These are phyloP conservation scores for Lithosia quadra DNA, from an alignment of 2,888 invertebrate species.

Conservation along the genomic window DNA sequence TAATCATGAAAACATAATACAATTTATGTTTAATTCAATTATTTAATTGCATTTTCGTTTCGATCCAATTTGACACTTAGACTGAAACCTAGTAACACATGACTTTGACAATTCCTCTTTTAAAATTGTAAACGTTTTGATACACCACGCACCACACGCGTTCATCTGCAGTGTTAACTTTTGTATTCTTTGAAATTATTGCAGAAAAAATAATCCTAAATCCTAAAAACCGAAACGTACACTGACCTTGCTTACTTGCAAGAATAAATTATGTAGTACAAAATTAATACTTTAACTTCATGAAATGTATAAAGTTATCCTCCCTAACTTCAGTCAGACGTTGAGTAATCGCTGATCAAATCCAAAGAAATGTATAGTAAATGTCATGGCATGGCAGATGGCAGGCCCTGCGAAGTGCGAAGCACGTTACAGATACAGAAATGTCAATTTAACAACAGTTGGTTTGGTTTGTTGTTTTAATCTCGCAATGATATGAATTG, in stretches of 20 bases:
- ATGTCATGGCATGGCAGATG: no score
- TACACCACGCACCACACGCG: background rate
- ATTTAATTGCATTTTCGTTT: constrained; percentile 53
- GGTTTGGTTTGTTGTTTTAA: constrained; percentile 10
- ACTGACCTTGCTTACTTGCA: no score
- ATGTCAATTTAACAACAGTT: constrained; percentile 12
- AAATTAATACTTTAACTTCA: no score
- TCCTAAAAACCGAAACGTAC: background rate
- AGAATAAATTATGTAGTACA: no score
- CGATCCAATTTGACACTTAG: constrained; percentile 54
- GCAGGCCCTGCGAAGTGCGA: background rate
- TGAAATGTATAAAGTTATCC: background rate
- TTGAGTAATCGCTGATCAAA: background rate
- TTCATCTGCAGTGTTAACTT: background rate
- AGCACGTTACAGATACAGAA: background rate
- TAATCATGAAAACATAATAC: constrained; percentile 59
- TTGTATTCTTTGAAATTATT: background rate
- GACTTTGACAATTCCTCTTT: constrained; percentile 70
- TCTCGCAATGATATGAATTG: background rate
- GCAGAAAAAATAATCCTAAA: background rate
- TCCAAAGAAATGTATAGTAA: background rate
- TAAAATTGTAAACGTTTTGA: constrained; percentile 42
- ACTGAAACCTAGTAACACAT: constrained; percentile 58
- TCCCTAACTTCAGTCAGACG: background rate
- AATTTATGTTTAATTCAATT: constrained; percentile 59